Base-by-base conservation (phyloP, 2,113 vertebrate species). In the Aphyosemion australe region DNA sequence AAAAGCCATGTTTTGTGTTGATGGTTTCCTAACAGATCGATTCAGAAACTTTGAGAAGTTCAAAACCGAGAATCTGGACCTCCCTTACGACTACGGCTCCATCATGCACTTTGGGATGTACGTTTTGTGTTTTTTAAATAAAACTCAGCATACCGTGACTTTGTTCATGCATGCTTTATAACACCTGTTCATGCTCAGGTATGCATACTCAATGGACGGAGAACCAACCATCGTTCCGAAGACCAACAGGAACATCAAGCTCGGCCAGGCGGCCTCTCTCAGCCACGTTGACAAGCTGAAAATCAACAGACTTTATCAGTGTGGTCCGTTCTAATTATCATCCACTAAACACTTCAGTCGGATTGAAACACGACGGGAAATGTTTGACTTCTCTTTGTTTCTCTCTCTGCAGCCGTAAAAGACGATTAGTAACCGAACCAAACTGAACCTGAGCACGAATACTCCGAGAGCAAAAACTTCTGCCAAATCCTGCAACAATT, bases 101-200 rank as follows among this genome's bases (percentile, higher is more conserved):
- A 87, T 94, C 75, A 92, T 94, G 93, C 94, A 94, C 83, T 94
- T 92, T 83, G 92, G 92, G 59, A 94, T 74, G 93, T 94, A 86
- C 84, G 88, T 84, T 32, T 11, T 20, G 6, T 26, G 26, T 26
- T 26, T 26, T 26, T 26, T 26, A 4, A 26, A 26, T 12, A 46
- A 70, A 14, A 15, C 2, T 61, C 5, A 18, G 10, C 21, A 52
- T 32, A 18, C 51, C 3, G 2, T 37, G 8, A 20, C 48, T 15
- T 52, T 8, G 0, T 59, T 26, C 34, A 47, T 61, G 3, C 49
- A 5, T 37, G 13, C 4, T 19, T 11, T 39, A 0, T 11, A n/a
- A 56, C 12, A 16, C 41, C 49, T 76, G 9, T 16, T 3, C 75
- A 9, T 67, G 10, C 80, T 65, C 60, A 93, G 92, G 84, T 93